Evolutionary conservation across 1,140 invertebrate species (phyloP).

Genomic region (Whitmania pigra): DNA sequence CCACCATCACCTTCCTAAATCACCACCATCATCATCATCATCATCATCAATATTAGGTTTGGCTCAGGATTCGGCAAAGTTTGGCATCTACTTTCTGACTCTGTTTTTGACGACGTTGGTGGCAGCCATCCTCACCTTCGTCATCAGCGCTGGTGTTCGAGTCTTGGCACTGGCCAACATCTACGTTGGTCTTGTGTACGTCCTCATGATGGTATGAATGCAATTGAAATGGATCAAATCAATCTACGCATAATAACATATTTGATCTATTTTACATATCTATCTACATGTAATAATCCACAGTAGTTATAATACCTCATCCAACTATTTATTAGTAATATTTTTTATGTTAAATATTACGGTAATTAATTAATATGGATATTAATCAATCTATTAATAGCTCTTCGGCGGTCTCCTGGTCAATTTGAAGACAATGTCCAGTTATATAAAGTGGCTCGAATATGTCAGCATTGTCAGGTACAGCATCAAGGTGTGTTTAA

Average conservation of each 20-base stretch:
- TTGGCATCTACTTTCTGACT: slow-evolving; percentile 34
- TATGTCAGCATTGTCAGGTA: slow-evolving; percentile 39
- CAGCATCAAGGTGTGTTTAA: slow-evolving; percentile 2
- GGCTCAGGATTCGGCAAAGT: slow-evolving; percentile 29
- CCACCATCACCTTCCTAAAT: no score
- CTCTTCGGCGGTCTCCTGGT: slow-evolving; percentile 15
- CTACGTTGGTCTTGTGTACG: slow-evolving; percentile 33
- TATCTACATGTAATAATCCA: no score
- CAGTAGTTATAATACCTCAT: no score
- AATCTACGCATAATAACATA: no score
- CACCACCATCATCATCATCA: neutral
- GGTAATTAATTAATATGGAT: neutral
- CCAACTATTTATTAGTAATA: neutral
- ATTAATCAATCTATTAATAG: neutral
- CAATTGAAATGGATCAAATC: neutral
- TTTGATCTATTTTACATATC: no score
- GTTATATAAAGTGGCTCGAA: slow-evolving; percentile 37
- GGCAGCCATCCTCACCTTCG: slow-evolving; percentile 35
- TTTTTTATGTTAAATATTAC: neutral
- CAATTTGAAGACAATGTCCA: slow-evolving; percentile 19
- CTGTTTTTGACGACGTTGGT: slow-evolving; percentile 34
- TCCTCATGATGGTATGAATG: slow-evolving; percentile 40
- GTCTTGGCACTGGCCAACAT: slow-evolving; percentile 38
- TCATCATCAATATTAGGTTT: slow-evolving; percentile 29
- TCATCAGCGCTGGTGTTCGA: slow-evolving; percentile 33